Base-by-base conservation (phyloP, 2,113 vertebrate species). In the Myrmophylax atrothorax region DNA sequence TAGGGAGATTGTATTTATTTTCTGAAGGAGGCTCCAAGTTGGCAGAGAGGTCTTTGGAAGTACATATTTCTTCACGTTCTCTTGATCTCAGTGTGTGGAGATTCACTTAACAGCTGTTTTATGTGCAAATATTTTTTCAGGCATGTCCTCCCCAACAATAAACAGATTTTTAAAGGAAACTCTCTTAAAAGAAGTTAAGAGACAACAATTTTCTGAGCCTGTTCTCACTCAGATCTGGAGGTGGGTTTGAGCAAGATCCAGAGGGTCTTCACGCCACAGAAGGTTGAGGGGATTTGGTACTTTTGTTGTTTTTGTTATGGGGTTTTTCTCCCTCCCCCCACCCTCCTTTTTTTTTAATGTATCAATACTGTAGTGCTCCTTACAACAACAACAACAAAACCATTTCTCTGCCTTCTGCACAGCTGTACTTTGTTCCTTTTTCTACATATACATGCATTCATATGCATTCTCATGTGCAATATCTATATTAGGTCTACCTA, bases 51-150 rank as follows among this genome's bases (percentile, higher is more conserved):
- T 95, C 96, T 97, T 98, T 97, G 96, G 98, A 98, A 98, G 98
- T 97, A 98, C 98, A 97, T 97, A 97, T 97, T 98, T 98, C 97
- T 98, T 98, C 97, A 98, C 97, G 87, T 98, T 98, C 97, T 97
- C 97, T 97, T 98, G 97, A 98, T 98, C 97, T 98, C 97, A 97
- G 97, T 97, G 97, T 97, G 98, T 97, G 97, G 91, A 98, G 91
- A 98, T 97, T 98, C 94, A 91, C 98, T 98, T 98, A 98, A 97
- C 98, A 98, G 97, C 97, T 98, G 98, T 98, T 98, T 97, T 97
- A 98, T 98, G 97, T 98, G 97, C 97, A 97, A 98, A 97, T 95
- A 97, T 97, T 98, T 98, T 99, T 98, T 98, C 98, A 99, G 98
- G 97, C 98, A 98, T 62, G 95, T 98, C 98, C 98, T 98, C 97